A percentile compares a stretch with the other conserved stretches of the same genome.
Conservation (phyloP, 2,888 invertebrate species). For the Phyllotreta cruciferae region DNA sequence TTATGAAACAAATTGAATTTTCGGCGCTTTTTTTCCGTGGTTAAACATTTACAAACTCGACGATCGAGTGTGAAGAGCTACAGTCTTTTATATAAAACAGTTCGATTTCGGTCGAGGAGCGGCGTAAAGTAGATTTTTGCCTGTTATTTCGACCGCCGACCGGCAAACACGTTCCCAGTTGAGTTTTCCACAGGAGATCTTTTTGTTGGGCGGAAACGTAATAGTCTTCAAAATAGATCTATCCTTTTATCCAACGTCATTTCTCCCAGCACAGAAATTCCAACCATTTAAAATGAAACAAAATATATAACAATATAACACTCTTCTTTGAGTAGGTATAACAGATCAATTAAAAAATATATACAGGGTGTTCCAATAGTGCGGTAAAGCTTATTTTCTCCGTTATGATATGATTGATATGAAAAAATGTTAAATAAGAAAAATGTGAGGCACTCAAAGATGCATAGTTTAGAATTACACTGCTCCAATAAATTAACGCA, state of each 20-base stretch:
- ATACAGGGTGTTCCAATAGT: no score
- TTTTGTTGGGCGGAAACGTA: constrained; percentile 15
- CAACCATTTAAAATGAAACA: neutral
- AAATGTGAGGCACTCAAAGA: no score
- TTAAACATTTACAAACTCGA: neutral
- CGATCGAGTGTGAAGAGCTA: neutral
- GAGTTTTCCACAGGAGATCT: neutral
- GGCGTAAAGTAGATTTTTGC: constrained; percentile 13
- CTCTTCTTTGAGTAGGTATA: no score
- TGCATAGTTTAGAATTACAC: no score
- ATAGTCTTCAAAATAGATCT: constrained; percentile 23
- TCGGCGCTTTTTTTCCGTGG: no score
- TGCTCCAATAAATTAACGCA: no score
- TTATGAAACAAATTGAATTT: no score
- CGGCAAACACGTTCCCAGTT: constrained; percentile 11
- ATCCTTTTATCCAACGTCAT: constrained; percentile 18
- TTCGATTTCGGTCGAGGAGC: constrained; percentile 1
- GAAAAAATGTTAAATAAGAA: no score
- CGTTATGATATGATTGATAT: no score
- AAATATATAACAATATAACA: neutral
- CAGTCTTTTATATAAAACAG: neutral
- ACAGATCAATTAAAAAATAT: no score
- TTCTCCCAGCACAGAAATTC: neutral
- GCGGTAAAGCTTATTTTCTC: no score
- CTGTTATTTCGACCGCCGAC: neutral